phyloP scores from a whole-genome alignment of 2,888 invertebrate species.

The Apocheima hispidaria region DNA sequence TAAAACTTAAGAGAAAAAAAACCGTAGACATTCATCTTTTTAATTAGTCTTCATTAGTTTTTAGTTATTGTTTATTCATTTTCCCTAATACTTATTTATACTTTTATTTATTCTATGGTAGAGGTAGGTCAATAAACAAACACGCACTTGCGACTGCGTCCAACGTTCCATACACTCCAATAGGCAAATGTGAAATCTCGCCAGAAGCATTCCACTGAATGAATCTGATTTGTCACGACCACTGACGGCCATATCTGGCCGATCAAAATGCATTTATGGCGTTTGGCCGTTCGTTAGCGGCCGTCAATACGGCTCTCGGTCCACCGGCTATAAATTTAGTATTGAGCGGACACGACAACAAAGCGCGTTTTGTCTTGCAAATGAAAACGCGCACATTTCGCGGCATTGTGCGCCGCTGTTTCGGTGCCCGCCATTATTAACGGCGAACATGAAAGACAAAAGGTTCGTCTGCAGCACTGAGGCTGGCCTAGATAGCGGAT shows the following conservation, averaged over 20 bases:
- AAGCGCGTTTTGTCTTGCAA: conserved; percentile 86
- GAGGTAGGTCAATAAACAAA: no score
- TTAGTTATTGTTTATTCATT: no score
- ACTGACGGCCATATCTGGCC: conserved; percentile 40
- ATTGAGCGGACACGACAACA: conserved; percentile 85
- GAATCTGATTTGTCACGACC: conserved; percentile 46
- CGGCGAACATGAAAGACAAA: conserved; percentile 87
- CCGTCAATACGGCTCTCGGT: conserved; percentile 82
- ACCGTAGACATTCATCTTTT: no score
- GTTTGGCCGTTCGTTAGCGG: conserved; percentile 79
- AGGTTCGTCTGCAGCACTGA: conserved; percentile 86
- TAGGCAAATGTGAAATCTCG: background rate
- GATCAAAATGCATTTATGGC: conserved; percentile 82
- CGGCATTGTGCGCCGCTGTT: conserved; percentile 86
- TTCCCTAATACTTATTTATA: no score
- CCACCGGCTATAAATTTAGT: conserved; percentile 85
- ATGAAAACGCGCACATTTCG: conserved; percentile 87
- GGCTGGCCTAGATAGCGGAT: conserved; percentile 86
- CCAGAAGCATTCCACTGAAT: conserved; percentile 10
- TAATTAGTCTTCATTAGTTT: no score
- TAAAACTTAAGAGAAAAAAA: no score
- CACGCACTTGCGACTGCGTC: no score
- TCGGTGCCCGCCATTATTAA: conserved; percentile 86
- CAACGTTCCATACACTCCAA: no score
- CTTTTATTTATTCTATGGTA: no score